Conservation (phyloP, 2,113 vertebrate species). For the Xiphophorus maculatus region DNA sequence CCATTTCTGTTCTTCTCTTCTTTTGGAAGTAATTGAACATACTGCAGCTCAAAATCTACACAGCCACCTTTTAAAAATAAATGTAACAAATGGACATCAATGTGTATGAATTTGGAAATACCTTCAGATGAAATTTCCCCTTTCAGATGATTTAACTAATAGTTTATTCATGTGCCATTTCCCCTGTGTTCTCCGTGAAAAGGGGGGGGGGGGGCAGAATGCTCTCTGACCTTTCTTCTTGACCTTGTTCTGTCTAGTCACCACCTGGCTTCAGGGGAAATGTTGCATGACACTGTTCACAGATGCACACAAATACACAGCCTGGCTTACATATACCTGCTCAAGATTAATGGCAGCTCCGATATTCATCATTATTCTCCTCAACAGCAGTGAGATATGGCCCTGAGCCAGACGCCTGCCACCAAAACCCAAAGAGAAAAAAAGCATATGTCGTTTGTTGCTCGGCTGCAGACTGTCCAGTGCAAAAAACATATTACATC, state of each 20-base stretch:
- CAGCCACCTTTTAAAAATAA: background rate
- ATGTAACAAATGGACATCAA: background rate
- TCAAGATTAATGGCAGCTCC: slow-evolving; percentile 68
- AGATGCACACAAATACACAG: slow-evolving; percentile 22
- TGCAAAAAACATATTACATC: slow-evolving; percentile 21
- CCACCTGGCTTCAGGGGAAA: slow-evolving; percentile 70
- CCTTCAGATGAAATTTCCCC: background rate
- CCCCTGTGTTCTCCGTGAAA: slow-evolving; percentile 30
- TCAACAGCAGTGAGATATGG: slow-evolving; percentile 66
- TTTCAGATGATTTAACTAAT: slow-evolving; percentile 18
- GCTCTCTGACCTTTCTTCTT: slow-evolving; percentile 62
- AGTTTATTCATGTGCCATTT: slow-evolving; percentile 28
- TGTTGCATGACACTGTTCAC: slow-evolving; percentile 50
- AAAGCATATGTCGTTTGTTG: slow-evolving; percentile 34
- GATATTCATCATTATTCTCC: slow-evolving; percentile 68
- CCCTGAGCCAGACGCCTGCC: slow-evolving; percentile 47
- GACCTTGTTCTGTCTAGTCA: slow-evolving; percentile 74
- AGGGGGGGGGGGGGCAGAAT: slow-evolving; percentile 12
- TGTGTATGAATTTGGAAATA: background rate
- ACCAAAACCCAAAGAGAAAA: slow-evolving; percentile 39
- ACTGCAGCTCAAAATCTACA: background rate
- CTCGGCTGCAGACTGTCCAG: slow-evolving; percentile 41
- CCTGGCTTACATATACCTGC: slow-evolving; percentile 61
- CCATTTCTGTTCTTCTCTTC: background rate
- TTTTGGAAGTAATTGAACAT: background rate